phyloP scores from a whole-genome alignment of 2,113 vertebrate genomes.

The Tragelaphus scriptus region DNA sequence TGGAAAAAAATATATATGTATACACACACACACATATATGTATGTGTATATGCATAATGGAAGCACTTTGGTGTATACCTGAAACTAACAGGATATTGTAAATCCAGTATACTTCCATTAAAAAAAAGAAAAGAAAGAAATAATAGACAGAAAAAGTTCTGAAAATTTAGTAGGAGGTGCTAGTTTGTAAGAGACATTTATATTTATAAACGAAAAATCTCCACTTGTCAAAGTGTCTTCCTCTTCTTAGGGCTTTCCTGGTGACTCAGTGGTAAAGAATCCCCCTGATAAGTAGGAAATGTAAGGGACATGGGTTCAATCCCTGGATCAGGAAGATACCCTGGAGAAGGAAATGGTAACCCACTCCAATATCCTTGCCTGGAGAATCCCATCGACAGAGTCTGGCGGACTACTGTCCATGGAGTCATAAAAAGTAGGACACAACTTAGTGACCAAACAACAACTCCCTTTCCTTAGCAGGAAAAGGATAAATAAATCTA shows the following conservation, averaged over 20 bases:
- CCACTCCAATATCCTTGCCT: background rate
- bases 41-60: background rate
- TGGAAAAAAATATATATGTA: background rate
- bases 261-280: background rate
- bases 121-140: background rate
- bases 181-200: background rate
- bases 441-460: background rate
- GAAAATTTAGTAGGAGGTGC: background rate
- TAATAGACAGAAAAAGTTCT: background rate
- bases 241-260: background rate
- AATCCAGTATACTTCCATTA: background rate
- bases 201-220: background rate
- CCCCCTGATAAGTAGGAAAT: background rate
- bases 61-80: background rate
- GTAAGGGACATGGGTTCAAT: background rate
- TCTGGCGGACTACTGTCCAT: background rate
- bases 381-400: background rate
- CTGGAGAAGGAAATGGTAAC: background rate
- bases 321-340: background rate
- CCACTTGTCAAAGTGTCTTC: background rate
- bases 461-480: background rate
- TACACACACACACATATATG: fast-evolving
- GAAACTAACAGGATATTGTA: background rate
- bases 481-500: background rate
- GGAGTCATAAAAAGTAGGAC: background rate